These are phyloP conservation scores for Thymelicus acteon DNA, from an alignment of 2,888 invertebrate genomes.

Conservation along the genomic window DNA sequence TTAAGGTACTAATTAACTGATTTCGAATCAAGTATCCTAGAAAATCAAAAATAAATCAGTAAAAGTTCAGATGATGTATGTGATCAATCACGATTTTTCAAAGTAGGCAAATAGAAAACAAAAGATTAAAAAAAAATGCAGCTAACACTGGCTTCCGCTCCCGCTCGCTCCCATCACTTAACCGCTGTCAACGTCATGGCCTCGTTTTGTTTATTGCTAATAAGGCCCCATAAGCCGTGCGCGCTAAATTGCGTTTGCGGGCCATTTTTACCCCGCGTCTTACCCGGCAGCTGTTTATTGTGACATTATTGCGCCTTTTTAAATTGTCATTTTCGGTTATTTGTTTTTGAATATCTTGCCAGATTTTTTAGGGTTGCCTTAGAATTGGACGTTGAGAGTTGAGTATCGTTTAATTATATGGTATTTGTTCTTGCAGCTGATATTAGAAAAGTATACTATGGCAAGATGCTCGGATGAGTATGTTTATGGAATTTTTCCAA, in stretches of 20 bases:
- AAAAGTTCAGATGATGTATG: no score
- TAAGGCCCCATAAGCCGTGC: slow-evolving; percentile 70
- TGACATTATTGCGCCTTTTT: slow-evolving; percentile 35
- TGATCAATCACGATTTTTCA: no score
- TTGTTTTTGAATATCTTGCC: slow-evolving; percentile 16
- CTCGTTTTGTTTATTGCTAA: slow-evolving; percentile 82
- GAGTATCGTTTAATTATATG: no score
- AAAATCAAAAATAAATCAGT: no score
- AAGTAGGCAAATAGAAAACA: background rate
- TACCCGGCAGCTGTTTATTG: slow-evolving; percentile 26
- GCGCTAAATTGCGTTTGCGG: slow-evolving; percentile 59
- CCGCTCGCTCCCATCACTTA: slow-evolving; percentile 41
- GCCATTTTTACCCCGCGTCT: slow-evolving; percentile 37
- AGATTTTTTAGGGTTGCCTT: background rate
- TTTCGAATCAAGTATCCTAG: no score
- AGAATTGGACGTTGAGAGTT: background rate
- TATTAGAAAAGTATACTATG: no score
- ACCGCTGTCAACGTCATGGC: slow-evolving; percentile 44
- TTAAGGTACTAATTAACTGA: no score
- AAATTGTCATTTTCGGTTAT: slow-evolving; percentile 30
- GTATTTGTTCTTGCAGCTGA: no score
- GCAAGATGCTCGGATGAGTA: no score
- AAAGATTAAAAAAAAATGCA: background rate
- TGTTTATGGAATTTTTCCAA: no score
- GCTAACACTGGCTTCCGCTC: slow-evolving; percentile 30